phyloP scores from a whole-genome alignment of 2,113 vertebrate species.

The Burhinus bistriatus region DNA sequence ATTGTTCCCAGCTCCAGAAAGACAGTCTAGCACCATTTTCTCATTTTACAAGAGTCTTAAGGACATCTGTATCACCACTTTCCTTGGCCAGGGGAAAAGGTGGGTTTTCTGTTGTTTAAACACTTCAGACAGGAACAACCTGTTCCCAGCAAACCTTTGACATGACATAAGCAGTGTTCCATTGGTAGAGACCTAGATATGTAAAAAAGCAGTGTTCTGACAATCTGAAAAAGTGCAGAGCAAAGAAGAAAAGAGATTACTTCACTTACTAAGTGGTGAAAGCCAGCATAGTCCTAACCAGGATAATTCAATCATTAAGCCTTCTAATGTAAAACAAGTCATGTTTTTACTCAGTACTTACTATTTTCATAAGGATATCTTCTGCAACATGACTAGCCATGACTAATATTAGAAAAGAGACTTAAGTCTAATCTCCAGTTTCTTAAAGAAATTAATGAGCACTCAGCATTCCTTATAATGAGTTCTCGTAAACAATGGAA shows the following conservation, averaged over 20 bases:
- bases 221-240: background rate
- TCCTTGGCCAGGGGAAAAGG: background rate
- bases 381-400: background rate
- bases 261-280: background rate
- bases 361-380: background rate
- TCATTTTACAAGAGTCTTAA: background rate
- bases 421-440: background rate
- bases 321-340: background rate
- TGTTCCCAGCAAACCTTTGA: background rate
- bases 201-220: background rate
- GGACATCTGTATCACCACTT: background rate
- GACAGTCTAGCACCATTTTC: background rate
- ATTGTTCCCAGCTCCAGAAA: background rate
- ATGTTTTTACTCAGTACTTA: background rate
- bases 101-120: background rate
- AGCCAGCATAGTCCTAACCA: background rate
- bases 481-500: background rate
- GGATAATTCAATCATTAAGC: background rate
- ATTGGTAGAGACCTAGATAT: background rate
- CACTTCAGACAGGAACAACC: background rate
- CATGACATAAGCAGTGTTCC: background rate
- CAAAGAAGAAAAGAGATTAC: background rate
- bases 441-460: background rate
- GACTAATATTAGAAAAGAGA: background rate
- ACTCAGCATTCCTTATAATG: background rate